These are phyloP conservation scores for Pachyramphus minor DNA, from an alignment of 2,113 vertebrate species.

Conservation along the genomic window DNA sequence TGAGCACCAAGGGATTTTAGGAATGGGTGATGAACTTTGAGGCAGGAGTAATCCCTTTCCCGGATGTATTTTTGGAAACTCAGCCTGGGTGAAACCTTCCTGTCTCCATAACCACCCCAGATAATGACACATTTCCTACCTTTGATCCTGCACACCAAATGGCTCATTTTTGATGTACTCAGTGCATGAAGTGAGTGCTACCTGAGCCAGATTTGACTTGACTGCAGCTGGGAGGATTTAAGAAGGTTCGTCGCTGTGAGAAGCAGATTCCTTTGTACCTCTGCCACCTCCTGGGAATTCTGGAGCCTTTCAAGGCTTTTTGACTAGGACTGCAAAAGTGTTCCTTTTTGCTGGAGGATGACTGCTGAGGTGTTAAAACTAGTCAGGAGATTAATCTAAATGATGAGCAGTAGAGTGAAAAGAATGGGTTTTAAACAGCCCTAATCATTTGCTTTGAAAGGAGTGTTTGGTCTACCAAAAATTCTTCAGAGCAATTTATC, in stretches of 20 bases:
- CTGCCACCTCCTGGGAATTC: neutral
- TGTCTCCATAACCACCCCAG: neutral
- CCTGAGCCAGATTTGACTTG: neutral
- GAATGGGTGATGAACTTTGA: neutral
- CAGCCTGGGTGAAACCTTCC: neutral
- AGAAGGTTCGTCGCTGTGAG: rapidly evolving
- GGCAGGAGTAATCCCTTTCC: neutral
- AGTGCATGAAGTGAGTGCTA: neutral
- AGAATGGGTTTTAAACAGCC: neutral
- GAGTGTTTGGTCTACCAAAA: neutral
- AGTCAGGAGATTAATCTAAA: neutral
- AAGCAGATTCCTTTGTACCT: neutral
- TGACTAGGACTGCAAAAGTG: neutral
- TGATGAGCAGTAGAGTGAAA: neutral
- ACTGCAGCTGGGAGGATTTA: neutral
- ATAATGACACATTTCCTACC: neutral
- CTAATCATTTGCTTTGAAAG: neutral
- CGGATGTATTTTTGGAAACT: neutral
- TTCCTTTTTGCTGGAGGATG: neutral
- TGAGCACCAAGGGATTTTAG: neutral
- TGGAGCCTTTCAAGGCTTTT: neutral
- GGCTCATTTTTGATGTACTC: neutral
- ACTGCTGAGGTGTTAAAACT: neutral
- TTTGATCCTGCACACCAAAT: neutral
- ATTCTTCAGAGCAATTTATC: neutral